A percentile compares a stretch with the other conserved stretches of the same genome.
phyloP scores from a whole-genome alignment of 2,797 vertebrate genomes.

The Meriones psammophilus region DNA sequence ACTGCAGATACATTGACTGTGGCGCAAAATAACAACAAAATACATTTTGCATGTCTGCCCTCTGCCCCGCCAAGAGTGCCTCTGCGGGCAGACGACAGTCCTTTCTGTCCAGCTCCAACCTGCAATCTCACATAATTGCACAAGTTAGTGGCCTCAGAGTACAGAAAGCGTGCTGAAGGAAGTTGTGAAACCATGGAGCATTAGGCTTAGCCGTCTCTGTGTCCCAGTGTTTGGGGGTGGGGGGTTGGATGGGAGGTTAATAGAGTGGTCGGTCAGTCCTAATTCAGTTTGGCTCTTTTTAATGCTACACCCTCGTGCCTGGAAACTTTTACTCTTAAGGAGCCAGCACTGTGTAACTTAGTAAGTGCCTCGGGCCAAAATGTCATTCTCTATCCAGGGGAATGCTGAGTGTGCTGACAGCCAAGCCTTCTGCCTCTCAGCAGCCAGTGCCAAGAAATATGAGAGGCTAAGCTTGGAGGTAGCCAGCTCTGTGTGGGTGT shows the following conservation, averaged over 20 bases:
- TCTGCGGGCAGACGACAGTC: not conserved
- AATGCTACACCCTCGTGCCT: constrained; percentile 60
- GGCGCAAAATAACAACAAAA: constrained; percentile 60
- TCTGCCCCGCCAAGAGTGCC: constrained; percentile 32
- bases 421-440: constrained; percentile 41
- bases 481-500: not conserved
- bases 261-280: constrained; percentile 72
- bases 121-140: not conserved
- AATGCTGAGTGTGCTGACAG: constrained; percentile 75
- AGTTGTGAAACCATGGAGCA: constrained; percentile 17
- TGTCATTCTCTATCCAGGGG: constrained; percentile 74
- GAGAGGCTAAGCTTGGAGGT: not conserved
- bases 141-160: constrained; percentile 15
- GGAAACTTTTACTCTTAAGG: constrained; percentile 73
- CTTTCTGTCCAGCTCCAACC: not conserved
- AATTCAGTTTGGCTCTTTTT: constrained; percentile 80
- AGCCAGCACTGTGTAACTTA: constrained; percentile 66
- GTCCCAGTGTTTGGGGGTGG: not conserved
- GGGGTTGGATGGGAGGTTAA: constrained; percentile 42
- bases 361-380: constrained; percentile 74
- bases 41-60: constrained; percentile 52
- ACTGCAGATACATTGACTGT: constrained; percentile 33
- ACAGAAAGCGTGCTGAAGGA: not conserved
- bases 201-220: not conserved
- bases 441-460: not conserved